phyloP scores from a whole-genome alignment of 2,113 vertebrate species.

The Platichthys stellatus region DNA sequence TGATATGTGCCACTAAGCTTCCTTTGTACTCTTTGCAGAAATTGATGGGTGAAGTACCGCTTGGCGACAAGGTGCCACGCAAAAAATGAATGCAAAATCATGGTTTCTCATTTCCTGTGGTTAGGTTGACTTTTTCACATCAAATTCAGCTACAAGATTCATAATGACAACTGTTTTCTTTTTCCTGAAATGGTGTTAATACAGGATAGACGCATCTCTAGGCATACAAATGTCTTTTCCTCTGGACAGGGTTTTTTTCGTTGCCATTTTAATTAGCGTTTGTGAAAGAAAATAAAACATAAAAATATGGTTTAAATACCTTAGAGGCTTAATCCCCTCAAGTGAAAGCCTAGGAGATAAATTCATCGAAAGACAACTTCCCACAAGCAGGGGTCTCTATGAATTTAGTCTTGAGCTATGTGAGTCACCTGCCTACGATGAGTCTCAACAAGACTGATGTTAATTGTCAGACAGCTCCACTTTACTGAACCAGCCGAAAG shows the following conservation, averaged over 20 bases:
- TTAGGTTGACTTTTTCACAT: neutral
- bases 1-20: neutral
- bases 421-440: no score
- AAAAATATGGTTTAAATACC: neutral
- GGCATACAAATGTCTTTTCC: neutral
- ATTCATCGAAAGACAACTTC: neutral
- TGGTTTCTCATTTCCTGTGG: neutral
- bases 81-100: conserved; percentile 67
- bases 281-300: neutral
- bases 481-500: no score
- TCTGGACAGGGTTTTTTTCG: neutral
- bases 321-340: no score
- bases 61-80: conserved; percentile 87
- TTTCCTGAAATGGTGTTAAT: neutral
- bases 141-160: neutral
- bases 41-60: conserved; percentile 84
- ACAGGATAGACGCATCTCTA: neutral
- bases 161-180: neutral
- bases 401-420: no score
- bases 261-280: neutral
- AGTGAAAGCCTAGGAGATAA: neutral
- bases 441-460: no score
- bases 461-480: no score
- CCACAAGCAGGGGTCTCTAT: no score
- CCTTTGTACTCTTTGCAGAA: conserved; percentile 79